Percentiles rank a stretch among this genome's conserved stretches.
These are phyloP conservation scores for Choristoneura rosaceana DNA, from an alignment of 2,888 invertebrate genomes.

Conservation along the genomic window DNA sequence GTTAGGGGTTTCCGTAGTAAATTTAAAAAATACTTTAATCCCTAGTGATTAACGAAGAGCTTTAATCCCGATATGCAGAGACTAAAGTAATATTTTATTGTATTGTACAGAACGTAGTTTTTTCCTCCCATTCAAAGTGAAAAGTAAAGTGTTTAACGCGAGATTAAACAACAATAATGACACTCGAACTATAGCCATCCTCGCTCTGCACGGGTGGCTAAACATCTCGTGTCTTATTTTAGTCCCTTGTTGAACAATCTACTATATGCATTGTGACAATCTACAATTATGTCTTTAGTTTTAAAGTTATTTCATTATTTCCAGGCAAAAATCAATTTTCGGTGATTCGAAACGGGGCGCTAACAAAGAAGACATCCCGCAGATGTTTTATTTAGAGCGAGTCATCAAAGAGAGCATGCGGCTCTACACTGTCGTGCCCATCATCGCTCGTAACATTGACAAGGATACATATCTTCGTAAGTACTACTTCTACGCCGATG, in stretches of 20 bases:
- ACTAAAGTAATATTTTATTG: no score
- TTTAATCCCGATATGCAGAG: no score
- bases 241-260: background rate
- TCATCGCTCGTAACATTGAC: constrained; percentile 78
- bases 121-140: no score
- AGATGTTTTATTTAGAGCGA: constrained; percentile 84
- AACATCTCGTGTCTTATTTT: background rate
- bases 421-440: constrained; percentile 84
- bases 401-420: constrained; percentile 87
- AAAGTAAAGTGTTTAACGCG: no score
- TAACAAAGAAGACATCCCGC: constrained; percentile 76
- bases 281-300: no score
- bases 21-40: no score
- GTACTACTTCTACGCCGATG: constrained; percentile 44
- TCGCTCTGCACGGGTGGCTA: no score
- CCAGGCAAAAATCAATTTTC: constrained; percentile 79
- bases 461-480: constrained; percentile 82
- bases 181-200: no score
- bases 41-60: no score
- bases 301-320: constrained; percentile 47
- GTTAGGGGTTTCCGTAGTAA: no score
- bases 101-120: no score
- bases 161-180: no score
- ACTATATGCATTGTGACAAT: constrained; percentile 23
- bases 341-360: constrained; percentile 71